These are phyloP conservation scores for Paratrypauchen microcephalus DNA, from an alignment of 2,797 vertebrate species.

Conservation along the genomic window DNA sequence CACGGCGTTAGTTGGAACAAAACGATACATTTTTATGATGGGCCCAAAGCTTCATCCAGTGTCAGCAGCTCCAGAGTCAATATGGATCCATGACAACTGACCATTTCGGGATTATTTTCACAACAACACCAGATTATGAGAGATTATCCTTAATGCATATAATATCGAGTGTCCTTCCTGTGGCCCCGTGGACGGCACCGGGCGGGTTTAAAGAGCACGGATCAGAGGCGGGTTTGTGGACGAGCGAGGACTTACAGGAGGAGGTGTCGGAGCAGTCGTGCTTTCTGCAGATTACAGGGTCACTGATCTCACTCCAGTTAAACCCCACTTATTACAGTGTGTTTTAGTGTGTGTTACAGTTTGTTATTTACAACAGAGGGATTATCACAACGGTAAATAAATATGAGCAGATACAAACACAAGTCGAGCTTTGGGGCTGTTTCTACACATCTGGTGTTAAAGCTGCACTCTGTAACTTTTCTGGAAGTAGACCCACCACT, in stretches of 20 bases:
- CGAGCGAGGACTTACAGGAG: too few species aligned
- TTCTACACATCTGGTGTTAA: too few species aligned
- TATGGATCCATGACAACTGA: neutral
- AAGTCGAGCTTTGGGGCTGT: too few species aligned
- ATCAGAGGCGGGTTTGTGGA: neutral
- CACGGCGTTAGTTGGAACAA: too few species aligned
- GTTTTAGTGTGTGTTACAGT: neutral
- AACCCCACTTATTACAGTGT: neutral
- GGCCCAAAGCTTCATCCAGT: too few species aligned
- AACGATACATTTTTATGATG: too few species aligned
- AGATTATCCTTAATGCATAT: neutral
- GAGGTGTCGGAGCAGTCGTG: neutral
- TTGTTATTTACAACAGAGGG: neutral
- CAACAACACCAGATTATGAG: neutral
- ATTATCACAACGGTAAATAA: neutral
- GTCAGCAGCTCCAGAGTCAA: neutral
- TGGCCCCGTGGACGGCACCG: neutral
- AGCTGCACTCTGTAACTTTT: too few species aligned
- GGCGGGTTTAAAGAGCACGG: neutral
- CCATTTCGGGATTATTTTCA: neutral
- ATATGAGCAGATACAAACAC: slow-evolving; percentile 26
- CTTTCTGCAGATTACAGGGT: neutral
- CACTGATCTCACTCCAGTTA: neutral
- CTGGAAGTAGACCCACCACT: too few species aligned
- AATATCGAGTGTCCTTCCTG: neutral